Conservation (phyloP, 1,140 invertebrate species). For the Campoletis sonorensis region DNA sequence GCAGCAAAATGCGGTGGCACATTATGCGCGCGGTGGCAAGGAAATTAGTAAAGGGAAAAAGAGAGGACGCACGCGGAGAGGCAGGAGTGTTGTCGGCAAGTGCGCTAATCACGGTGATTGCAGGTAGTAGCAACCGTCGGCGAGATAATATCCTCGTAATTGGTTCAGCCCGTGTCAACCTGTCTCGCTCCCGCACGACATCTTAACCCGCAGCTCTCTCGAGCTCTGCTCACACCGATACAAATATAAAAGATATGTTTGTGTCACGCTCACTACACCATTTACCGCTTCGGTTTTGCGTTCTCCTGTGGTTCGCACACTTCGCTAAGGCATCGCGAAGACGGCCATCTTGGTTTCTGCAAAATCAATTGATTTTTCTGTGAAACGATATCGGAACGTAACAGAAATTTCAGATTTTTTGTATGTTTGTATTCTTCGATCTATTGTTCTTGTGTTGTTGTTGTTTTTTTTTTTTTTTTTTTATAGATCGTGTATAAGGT, state of each 20-base stretch:
- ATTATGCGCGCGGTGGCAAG: conserved; percentile 12
- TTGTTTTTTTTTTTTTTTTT: too few relatives aligned
- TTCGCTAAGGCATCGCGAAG: conserved; percentile 50
- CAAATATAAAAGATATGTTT: not conserved
- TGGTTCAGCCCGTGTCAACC: conserved; percentile 73
- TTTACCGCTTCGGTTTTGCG: not conserved
- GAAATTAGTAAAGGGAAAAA: conserved; percentile 15
- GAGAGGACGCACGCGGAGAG: conserved; percentile 34
- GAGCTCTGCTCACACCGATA: conserved; percentile 18
- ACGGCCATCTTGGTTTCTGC: conserved; percentile 57
- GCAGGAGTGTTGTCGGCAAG: conserved; percentile 62
- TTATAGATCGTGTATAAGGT: too few relatives aligned
- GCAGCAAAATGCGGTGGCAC: conserved; percentile 9
- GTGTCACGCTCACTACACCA: not conserved
- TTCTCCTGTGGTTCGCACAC: conserved; percentile 6
- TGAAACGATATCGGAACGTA: conserved; percentile 45
- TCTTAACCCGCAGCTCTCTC: conserved; percentile 63
- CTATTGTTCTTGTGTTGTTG: too few relatives aligned
- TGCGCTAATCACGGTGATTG: conserved; percentile 73
- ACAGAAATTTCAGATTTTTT: too few relatives aligned
- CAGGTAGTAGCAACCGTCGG: conserved; percentile 67
- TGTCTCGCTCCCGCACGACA: conserved; percentile 67
- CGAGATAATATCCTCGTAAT: conserved; percentile 72
- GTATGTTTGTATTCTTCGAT: too few relatives aligned
- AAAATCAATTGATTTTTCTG: conserved; percentile 58